phyloP scores from a whole-genome alignment of 1,140 invertebrate genomes.

The Drosophila sp. region DNA sequence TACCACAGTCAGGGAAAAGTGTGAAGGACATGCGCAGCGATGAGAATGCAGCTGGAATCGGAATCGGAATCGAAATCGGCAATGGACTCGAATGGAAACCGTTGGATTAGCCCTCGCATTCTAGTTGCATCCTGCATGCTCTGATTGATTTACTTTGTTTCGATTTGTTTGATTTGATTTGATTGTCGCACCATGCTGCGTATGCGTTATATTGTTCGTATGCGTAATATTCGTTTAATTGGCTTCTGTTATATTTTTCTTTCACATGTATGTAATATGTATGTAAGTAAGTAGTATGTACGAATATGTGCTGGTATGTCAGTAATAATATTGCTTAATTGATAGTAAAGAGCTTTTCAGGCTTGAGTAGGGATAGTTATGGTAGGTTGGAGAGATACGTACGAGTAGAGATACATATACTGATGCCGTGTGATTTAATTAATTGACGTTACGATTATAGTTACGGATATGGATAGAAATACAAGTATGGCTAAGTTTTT shows the following conservation, averaged over 20 bases:
- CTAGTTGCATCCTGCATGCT: conserved; percentile 22
- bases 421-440: conserved; percentile 31
- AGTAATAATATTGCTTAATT: conserved; percentile 8
- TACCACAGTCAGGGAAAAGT: conserved; percentile 33
- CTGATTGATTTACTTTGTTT: neutral
- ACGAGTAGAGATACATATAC: conserved; percentile 9
- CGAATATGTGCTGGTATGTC: conserved; percentile 17
- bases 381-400: neutral
- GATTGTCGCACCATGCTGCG: conserved; percentile 29
- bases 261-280: conserved; percentile 1
- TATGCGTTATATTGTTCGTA: conserved; percentile 35
- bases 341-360: conserved; percentile 1
- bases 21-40: conserved; percentile 17
- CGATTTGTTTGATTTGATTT: no score
- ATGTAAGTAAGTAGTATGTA: conserved; percentile 24
- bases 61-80: no score
- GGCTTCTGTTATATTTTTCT: neutral
- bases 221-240: conserved; percentile 14
- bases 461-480: conserved; percentile 27
- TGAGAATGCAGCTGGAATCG: conserved; percentile 19
- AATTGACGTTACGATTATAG: conserved; percentile 25
- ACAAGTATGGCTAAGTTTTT: conserved; percentile 15
- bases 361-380: conserved; percentile 10
- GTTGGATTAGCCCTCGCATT: conserved; percentile 8
- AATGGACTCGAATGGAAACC: neutral